Percentiles rank a stretch among this genome's conserved stretches.
phyloP scores from a whole-genome alignment of 2,797 vertebrate genomes.

The Acridotheres tristis region DNA sequence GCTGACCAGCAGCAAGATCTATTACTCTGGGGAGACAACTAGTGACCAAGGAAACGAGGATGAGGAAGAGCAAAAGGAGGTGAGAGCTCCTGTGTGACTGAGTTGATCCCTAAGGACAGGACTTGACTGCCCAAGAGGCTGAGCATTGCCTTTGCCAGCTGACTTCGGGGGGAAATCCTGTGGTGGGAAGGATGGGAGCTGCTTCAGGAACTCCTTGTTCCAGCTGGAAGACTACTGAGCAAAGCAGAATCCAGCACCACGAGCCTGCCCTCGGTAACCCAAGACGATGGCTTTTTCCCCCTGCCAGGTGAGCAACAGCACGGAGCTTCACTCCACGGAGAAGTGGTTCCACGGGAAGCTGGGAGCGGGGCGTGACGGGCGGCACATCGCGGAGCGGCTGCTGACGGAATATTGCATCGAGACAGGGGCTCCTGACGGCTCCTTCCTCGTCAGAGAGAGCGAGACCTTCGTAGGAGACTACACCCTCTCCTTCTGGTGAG shows the following conservation, averaged over 20 bases:
- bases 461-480: constrained; percentile 99
- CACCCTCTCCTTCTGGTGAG: constrained; percentile 98
- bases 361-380: constrained; percentile 90
- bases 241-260: background rate
- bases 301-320: constrained; percentile 86
- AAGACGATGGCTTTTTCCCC: background rate
- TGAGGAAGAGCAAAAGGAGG: constrained; percentile 97
- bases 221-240: background rate
- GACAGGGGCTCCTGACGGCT: constrained; percentile 93
- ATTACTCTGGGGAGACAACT: constrained; percentile 95
- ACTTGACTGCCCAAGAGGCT: background rate
- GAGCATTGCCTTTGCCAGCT: background rate
- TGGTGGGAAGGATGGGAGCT: background rate
- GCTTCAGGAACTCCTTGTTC: background rate
- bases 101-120: background rate
- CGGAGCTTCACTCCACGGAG: constrained; percentile 92
- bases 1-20: constrained; percentile 96
- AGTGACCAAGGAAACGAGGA: constrained; percentile 94
- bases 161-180: background rate
- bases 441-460: constrained; percentile 97
- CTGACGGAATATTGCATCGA: constrained; percentile 95
- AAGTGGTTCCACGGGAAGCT: constrained; percentile 99
- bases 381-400: constrained; percentile 93
- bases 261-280: background rate
- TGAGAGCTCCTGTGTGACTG: constrained; percentile 44